Base-by-base conservation (phyloP, 2,113 vertebrate species). In the Megalops atlanticus region DNA sequence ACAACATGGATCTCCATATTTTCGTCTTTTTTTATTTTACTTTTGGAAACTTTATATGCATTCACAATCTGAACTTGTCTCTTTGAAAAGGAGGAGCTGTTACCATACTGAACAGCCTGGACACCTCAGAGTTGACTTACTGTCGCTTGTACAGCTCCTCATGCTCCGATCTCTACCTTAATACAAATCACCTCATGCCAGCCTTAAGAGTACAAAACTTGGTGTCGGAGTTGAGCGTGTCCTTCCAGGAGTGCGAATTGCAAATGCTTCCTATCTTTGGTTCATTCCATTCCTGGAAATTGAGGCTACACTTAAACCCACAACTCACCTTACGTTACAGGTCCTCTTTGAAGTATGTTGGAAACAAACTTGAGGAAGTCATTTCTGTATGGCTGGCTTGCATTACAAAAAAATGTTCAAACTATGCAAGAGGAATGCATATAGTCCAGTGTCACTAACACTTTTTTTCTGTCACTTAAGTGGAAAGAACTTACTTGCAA, bases 381-480 rank as follows among this genome's bases (percentile, higher is more conserved):
- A 85, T 84, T 49, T 69, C 40, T 33, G 69, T 47, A 68, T 71
- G 85, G 90, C 88, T 70, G 90, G 88, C 88, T 87, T 87, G 86
- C 85, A 85, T 85, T 86, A 86, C 85, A 87, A 81, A 88, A 82
- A 84, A 91, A n/a, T n/a, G 89, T 90, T 86, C 83, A 89, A 93
- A 93, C 94, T 95, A 95, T 95, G 94, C 94, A 95, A 95, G 90
- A 89, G 88, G 90, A 93, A 92, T 91, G 91, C 93, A 93, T 92
- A 89, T 85, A 87, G 89, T 92, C 85, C 84, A 87, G 86, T 82
- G 82, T 82, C 86, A 86, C 81, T 82, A 77, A 24, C 38, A 39
- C 58, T 84, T 78, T 58, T 58, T 58, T 84, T 83, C 84, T 84
- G 85, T 92, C 88, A 89, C 87, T 70, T 85, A 84, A 88, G 87